These are phyloP conservation scores for Gnathonemus longibarbis DNA, from an alignment of 2,113 vertebrate genomes.

Conservation along the genomic window DNA sequence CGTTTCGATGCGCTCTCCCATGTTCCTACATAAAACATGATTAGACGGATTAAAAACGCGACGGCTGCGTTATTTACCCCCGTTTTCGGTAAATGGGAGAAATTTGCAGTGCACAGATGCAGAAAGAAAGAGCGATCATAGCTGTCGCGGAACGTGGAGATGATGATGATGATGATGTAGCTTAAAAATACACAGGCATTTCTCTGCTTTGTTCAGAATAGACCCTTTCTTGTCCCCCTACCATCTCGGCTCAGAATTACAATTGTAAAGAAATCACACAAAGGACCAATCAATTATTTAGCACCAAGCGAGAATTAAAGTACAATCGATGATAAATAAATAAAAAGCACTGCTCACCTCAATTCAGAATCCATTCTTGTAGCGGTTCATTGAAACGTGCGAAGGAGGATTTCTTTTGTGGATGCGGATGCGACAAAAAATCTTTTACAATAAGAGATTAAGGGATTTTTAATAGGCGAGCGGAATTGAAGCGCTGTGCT, in stretches of 20 bases:
- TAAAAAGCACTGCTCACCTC: constrained; percentile 16
- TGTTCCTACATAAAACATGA: background rate
- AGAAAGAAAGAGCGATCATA: background rate
- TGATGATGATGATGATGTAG: constrained; percentile 10
- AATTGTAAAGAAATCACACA: background rate
- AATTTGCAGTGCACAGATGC: background rate
- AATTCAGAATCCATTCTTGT: constrained; percentile 13
- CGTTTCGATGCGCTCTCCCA: background rate
- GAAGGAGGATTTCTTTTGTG: constrained; percentile 3
- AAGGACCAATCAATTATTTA: background rate
- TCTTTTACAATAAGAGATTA: background rate
- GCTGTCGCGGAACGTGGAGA: background rate
- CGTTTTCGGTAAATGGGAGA: background rate
- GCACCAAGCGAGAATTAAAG: background rate
- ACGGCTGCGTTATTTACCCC: background rate
- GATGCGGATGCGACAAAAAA: background rate
- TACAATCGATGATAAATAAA: background rate
- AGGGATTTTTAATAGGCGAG: background rate
- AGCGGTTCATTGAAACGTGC: constrained; percentile 1
- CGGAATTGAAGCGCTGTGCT: background rate
- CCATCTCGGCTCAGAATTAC: background rate
- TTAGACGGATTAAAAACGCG: background rate
- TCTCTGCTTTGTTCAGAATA: constrained; percentile 15
- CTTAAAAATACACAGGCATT: background rate
- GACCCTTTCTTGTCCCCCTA: background rate